Conservation (phyloP, 2,888 invertebrate species). For the Lucinisca nassula region DNA sequence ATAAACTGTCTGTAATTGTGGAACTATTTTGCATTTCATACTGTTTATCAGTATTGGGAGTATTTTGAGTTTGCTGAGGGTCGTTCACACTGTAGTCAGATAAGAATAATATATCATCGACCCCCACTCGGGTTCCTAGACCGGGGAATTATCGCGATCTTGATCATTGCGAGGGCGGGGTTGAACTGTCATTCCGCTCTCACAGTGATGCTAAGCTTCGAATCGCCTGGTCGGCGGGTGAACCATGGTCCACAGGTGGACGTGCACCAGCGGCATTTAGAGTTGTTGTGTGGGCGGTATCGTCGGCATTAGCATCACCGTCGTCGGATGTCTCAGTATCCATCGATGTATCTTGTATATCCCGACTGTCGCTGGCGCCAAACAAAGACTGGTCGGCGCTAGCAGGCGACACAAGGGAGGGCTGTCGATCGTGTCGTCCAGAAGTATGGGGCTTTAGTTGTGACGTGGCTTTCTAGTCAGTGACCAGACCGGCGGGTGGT, state of each 20-base stretch:
- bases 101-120: too few species aligned
- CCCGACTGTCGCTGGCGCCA: neutral
- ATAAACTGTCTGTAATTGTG: too few species aligned
- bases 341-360: neutral
- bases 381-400: neutral
- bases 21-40: too few species aligned
- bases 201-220: neutral
- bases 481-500: neutral
- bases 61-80: too few species aligned
- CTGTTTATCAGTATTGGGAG: too few species aligned
- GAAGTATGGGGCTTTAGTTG: neutral
- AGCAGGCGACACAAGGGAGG: neutral
- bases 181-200: neutral
- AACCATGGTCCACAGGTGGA: neutral
- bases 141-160: neutral
- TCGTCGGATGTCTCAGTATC: neutral
- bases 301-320: too few species aligned
- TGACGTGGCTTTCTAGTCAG: neutral
- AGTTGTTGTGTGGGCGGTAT: neutral
- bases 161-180: neutral
- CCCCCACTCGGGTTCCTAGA: neutral
- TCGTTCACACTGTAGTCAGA: too few species aligned
- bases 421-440: neutral
- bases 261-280: neutral
- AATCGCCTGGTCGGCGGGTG: neutral